Evolutionary conservation across 2,113 vertebrate species (phyloP).

Genomic region (Callipepla californica): DNA sequence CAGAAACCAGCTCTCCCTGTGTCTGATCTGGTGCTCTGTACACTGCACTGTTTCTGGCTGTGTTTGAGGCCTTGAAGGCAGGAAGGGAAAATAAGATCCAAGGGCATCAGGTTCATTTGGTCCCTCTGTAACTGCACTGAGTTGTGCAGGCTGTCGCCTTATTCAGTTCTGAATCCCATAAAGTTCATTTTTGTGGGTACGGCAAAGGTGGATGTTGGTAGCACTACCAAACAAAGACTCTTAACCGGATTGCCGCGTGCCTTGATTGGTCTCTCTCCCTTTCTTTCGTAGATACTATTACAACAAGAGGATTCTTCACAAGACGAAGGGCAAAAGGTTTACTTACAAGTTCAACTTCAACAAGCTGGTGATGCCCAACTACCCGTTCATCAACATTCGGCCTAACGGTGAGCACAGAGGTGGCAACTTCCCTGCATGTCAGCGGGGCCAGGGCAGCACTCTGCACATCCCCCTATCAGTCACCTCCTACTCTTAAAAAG

Average conservation of each 20-base stretch:
- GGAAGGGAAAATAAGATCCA: no score
- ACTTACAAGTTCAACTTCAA: conserved; percentile 87
- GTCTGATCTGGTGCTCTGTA: no score
- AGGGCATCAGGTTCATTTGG: accelerated
- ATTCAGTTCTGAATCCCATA: accelerated
- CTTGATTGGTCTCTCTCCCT: not conserved
- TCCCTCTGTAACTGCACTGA: accelerated
- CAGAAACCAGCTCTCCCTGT: not conserved
- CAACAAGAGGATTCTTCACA: conserved; percentile 86
- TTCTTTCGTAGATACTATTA: conserved; percentile 78
- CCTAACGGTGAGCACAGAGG: conserved; percentile 75
- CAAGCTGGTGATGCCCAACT: conserved; percentile 85
- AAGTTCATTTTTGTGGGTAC: accelerated
- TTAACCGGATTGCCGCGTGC: not conserved
- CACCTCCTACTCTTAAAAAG: not conserved
- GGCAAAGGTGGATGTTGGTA: not conserved
- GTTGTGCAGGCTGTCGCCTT: not conserved
- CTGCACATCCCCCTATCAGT: accelerated
- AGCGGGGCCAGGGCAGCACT: not conserved
- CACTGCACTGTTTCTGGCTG: accelerated
- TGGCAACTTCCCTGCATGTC: not conserved
- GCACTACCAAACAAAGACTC: not conserved
- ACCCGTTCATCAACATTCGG: conserved; percentile 82
- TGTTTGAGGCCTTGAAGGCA: no score
- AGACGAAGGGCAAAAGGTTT: conserved; percentile 85